Percentiles rank a stretch among this genome's conserved stretches.
These are phyloP conservation scores for Puma concolor DNA, from an alignment of 2,113 vertebrate genomes.

Conservation along the genomic window DNA sequence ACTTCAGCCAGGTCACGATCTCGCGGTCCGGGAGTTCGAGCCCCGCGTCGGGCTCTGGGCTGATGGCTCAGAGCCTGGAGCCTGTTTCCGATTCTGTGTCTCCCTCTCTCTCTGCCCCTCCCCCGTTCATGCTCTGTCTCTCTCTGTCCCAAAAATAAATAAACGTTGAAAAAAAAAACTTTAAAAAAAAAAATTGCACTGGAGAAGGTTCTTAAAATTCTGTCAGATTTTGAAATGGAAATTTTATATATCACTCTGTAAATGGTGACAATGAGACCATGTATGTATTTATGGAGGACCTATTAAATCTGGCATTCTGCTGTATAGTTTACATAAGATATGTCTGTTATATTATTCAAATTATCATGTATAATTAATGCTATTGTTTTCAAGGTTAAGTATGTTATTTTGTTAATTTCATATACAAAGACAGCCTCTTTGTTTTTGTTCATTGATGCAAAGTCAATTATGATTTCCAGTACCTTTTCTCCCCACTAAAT, in stretches of 20 bases:
- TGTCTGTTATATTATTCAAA: background rate
- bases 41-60: no score
- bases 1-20: no score
- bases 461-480: background rate
- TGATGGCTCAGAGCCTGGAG: no score
- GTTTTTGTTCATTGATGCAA: background rate
- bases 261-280: background rate
- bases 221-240: conserved; percentile 15
- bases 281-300: background rate
- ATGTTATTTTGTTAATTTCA: background rate
- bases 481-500: background rate
- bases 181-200: background rate
- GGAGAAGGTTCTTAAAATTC: conserved; percentile 12
- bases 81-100: no score
- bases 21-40: no score
- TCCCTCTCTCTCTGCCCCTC: no score
- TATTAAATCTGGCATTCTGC: background rate
- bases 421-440: background rate
- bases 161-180: no score
- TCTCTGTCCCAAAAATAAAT: no score
- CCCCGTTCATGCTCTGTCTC: no score
- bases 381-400: background rate
- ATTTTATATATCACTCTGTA: background rate
- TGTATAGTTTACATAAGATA: background rate
- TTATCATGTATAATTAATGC: background rate